phyloP scores from a whole-genome alignment of 2,797 vertebrate genomes.

The Catostomus latipinnis region DNA sequence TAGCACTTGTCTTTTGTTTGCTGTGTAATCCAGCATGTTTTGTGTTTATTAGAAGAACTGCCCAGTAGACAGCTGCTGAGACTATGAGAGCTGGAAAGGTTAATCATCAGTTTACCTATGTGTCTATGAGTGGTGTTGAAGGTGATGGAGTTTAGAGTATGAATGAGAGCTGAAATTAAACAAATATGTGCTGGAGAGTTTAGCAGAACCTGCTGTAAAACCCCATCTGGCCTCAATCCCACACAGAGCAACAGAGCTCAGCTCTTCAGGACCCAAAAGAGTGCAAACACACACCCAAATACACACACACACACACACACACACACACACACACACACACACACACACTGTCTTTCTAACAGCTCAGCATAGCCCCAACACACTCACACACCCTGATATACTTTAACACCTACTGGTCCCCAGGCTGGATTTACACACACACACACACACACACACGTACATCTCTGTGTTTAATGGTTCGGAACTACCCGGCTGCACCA shows the following conservation, averaged over 20 bases:
- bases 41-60: conserved; percentile 35
- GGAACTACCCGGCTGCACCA: conserved; percentile 7
- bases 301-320: not conserved
- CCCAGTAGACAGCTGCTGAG: not conserved
- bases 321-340: conserved; percentile 8
- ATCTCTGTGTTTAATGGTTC: conserved; percentile 30
- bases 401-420: conserved; percentile 6
- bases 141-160: conserved; percentile 36
- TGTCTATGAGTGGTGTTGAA: conserved; percentile 37
- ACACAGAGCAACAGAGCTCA: conserved; percentile 18
- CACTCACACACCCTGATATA: conserved; percentile 3
- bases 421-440: not conserved
- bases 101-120: conserved; percentile 30
- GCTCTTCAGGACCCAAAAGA: conserved; percentile 12
- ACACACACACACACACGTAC: conserved; percentile 13
- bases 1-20: conserved; percentile 4
- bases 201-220: conserved; percentile 39
- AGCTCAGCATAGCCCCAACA: not conserved
- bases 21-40: conserved; percentile 3
- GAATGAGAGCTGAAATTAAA: conserved; percentile 40
- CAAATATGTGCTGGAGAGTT: conserved; percentile 32
- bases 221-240: conserved; percentile 35
- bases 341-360: not conserved
- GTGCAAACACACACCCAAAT: not conserved
- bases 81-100: conserved; percentile 28